Base-by-base conservation (phyloP, 2,113 vertebrate species). In the Eira barbara region DNA sequence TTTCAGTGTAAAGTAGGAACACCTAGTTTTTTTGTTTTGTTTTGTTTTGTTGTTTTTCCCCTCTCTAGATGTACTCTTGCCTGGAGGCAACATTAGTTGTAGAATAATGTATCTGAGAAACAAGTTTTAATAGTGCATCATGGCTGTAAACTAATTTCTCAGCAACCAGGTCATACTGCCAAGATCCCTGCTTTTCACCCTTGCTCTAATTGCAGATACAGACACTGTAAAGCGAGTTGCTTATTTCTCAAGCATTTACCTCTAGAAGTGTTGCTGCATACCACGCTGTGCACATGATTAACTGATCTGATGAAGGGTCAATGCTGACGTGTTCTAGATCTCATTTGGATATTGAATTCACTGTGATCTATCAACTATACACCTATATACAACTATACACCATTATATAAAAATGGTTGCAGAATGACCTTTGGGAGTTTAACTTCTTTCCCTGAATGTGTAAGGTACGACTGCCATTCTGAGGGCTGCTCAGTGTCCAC, bases 201-300 rank as follows among this genome's bases (percentile, higher is more conserved):
- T 47, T 27, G 3, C 47, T 81, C 17, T 94, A 42, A 71, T 11
- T 49, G 42, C 49, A 65, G 65, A 67, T 25, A 27, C 10, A 23
- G 34, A 34, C 42, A 23, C 5, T 14, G 4, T 42, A 5, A 2
- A 12, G 8, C 8, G 3, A 52, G 5, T 39, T 7, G 7, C 21
- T 80, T 61, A 31, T 14, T 83, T 81, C 15, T 47, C 3, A 36
- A 6, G 27, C 6, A 17, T 91, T 89, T 52, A 6, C 12, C 59
- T 91, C 81, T 45, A 13, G 49, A 89, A 86, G 3, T 81, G 18
- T 17, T 85, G 2, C 42, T 29, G 15, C 21, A 2, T 17, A 63
- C 5, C 20, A 78, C 21, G 25, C 4, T 17, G 12, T n/a, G 55
- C 4, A 52, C 20, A 25, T 9, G 59, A 42, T n/a, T 25, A 13